Conservation (phyloP, 2,113 vertebrate species). For the Steatornis caripensis region DNA sequence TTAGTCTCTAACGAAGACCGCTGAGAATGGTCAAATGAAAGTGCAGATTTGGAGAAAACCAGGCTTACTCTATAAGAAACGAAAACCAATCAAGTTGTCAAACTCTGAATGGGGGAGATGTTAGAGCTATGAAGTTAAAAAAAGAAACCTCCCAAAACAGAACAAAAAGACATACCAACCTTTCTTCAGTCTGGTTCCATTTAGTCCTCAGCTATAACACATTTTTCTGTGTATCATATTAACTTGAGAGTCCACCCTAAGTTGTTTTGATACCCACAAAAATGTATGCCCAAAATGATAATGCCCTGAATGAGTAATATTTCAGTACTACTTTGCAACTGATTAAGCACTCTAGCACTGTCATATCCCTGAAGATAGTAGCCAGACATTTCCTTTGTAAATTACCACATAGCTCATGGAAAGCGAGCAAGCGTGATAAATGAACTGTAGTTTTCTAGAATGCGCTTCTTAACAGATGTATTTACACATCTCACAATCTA, state of each 20-base stretch:
- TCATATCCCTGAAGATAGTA: background rate
- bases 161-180: background rate
- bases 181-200: background rate
- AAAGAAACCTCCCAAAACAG: background rate
- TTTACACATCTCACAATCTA: slow-evolving; percentile 59
- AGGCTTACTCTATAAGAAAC: background rate
- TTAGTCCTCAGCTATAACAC: background rate
- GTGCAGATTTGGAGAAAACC: background rate
- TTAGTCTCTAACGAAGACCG: background rate
- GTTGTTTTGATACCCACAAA: slow-evolving; percentile 1
- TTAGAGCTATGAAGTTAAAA: background rate
- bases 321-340: slow-evolving; percentile 21
- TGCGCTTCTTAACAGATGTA: slow-evolving; percentile 62
- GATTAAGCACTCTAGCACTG: background rate
- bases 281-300: background rate
- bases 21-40: background rate
- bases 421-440: slow-evolving; percentile 57
- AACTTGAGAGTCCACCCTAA: background rate
- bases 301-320: background rate
- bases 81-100: background rate
- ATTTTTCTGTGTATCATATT: background rate
- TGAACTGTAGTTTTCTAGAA: slow-evolving; percentile 19
- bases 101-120: background rate
- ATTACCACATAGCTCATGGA: slow-evolving; percentile 6
- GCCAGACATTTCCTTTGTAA: slow-evolving; percentile 2